A percentile compares a stretch with the other conserved stretches of the same genome.
phyloP scores from a whole-genome alignment of 2,888 invertebrate genomes.

The Seladonia tumulorum region DNA sequence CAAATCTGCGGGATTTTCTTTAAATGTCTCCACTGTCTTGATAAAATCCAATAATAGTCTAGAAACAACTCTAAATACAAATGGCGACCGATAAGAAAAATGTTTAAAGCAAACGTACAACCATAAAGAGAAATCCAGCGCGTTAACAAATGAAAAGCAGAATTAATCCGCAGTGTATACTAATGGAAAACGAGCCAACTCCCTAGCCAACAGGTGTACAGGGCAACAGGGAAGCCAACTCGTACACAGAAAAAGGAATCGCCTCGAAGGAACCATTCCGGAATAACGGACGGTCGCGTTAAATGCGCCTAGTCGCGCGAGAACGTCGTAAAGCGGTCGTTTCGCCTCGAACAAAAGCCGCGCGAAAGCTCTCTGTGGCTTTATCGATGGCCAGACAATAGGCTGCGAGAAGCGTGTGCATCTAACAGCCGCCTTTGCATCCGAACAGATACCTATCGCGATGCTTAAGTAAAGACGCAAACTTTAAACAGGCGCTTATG shows the following conservation, averaged over 20 bases:
- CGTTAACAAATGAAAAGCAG: background rate
- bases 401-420: background rate
- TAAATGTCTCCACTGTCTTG: background rate
- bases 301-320: background rate
- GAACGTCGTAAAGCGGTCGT: background rate
- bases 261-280: slow-evolving; percentile 2
- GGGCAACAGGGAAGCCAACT: background rate
- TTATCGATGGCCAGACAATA: slow-evolving; percentile 15
- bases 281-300: background rate
- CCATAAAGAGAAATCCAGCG: background rate
- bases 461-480: background rate
- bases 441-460: background rate
- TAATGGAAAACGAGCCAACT: background rate
- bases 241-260: background rate
- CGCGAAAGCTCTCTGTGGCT: background rate
- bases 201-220: background rate
- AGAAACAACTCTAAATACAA: background rate
- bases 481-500: background rate
- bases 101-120: background rate
- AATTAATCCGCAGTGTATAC: background rate
- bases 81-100: background rate
- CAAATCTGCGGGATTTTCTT: too few relatives aligned
- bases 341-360: background rate
- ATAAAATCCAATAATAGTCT: background rate
- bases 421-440: background rate